These are phyloP conservation scores for Micromussa lordhowensis DNA, from an alignment of 92 coral and sea anemone species.

Conservation along the genomic window DNA sequence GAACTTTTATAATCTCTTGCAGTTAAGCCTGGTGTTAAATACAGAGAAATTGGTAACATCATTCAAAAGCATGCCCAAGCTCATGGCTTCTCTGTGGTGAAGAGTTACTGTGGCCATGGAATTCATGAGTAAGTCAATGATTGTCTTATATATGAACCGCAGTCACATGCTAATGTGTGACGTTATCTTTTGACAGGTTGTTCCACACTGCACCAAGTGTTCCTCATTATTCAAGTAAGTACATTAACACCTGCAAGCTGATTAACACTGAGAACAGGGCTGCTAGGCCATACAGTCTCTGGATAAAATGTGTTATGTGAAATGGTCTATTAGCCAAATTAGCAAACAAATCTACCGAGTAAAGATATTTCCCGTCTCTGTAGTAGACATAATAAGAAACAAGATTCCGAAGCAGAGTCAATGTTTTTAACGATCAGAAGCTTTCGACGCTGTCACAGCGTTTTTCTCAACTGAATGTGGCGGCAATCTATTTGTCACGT, in stretches of 20 bases:
- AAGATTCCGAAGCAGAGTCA: no score
- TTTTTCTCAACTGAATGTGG: no score
- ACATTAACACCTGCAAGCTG: background rate
- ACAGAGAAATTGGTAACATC: slow-evolving; percentile 94
- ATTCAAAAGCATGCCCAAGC: slow-evolving; percentile 96
- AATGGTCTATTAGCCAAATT: background rate
- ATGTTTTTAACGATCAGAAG: no score
- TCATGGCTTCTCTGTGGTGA: slow-evolving; percentile 94
- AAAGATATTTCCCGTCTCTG: no score
- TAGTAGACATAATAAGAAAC: no score
- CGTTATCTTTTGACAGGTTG: slow-evolving; percentile 57
- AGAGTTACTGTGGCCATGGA: slow-evolving; percentile 98
- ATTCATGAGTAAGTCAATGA: slow-evolving; percentile 83
- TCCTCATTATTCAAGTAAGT: slow-evolving; percentile 98
- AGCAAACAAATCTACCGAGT: no score
- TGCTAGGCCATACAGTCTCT: background rate
- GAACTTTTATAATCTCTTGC: background rate
- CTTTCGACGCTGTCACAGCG: no score
- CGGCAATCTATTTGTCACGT: no score
- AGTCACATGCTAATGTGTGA: background rate
- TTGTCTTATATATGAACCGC: background rate
- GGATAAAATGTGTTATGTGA: background rate
- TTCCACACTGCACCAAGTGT: slow-evolving; percentile 99
- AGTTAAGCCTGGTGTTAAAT: slow-evolving; percentile 97
- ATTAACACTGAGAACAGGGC: background rate